Base-by-base conservation (phyloP, 2,113 vertebrate genomes). In the Leucopsar rothschildi region DNA sequence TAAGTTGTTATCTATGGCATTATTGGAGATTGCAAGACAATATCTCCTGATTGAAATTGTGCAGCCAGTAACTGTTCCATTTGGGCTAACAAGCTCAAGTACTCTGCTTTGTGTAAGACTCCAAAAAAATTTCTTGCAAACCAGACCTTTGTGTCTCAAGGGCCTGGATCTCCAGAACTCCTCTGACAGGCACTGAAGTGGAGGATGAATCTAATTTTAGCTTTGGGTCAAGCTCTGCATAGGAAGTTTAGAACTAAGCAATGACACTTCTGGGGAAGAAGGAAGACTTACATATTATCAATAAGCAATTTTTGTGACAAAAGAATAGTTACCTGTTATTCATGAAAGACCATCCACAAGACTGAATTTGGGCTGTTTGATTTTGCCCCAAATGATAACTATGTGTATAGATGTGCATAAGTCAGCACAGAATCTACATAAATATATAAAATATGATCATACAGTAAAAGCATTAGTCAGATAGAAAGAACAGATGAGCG, bases 401-500 rank as follows among this genome's bases (percentile, higher is more conserved):
- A 6, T 23, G 8, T 55, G 10, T 50, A 68, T 77, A 72, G 35
- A 61, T 81, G 35, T 49, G 27, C 39, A 13, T 81, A 90, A 85
- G 15, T 78, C 68, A 69, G 37, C 60, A 73, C 33, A 90, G 80
- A 88, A 86, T 88, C 47, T 89, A 63, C 39, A 37, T 70, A 95
- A 91, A 76, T 66, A 73, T 85, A 80, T 61, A 77, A 94, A 93
- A 82, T 83, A 91, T 42, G 92, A 78, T 82, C 77, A 77, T 76
- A 80, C 16, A 44, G 47, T 77, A 77, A 92, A 91, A 83, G 65
- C 29, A 91, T 79, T 63, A 88, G 77, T 65, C 44, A 73, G 90
- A 96, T 56, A 96, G 69, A 90, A 97, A 84, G n/a, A 87, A 55
- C 72, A 81, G 89, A 95, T 95, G 60, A 91, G 86, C 47, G 56